Base-by-base conservation (phyloP, 1,140 invertebrate genomes). In the Phymorhynchus buccinoides region DNA sequence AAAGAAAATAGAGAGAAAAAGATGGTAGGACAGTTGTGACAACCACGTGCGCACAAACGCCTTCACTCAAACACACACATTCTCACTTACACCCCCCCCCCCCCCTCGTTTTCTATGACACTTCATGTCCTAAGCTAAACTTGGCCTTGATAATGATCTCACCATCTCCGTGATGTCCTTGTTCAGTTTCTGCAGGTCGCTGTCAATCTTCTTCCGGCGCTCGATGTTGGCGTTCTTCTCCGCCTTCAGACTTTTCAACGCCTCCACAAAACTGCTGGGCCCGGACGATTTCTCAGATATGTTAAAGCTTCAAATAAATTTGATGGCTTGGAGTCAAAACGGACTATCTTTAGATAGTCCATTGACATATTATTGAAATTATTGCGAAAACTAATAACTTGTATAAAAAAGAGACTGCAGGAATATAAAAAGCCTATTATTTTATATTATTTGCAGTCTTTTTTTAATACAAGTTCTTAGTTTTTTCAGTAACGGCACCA, bases 141-240 rank as follows among this genome's bases (percentile, higher is more conserved):
- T 27, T n/a, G n/a, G n/a, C n/a, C n/a, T n/a, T n/a, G n/a, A n/a
- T n/a, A n/a, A n/a, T n/a, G n/a, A n/a, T 78, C 73, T 86, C 87
- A 93, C 91, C 89, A 90, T 91, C 85, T 90, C 90, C 48, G 89
- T 85, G n/a, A 93, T 90, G n/a, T 91, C 89, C 56, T 89, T 87
- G 82, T 89, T 90, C 1, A 91, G 77, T 37, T 87, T 79, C 18
- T 88, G 84, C 7, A 93, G 77, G n/a, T 92, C 90, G 22, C 71
- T 81, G 78, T 92, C 89, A 41, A 92, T 89, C 78, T 90, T 89
- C 80, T 90, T 92, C 1, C 90, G 85, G 56, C 88, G 87, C 42
- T 90, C 88, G 77, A 92, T 89, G 37, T 82, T 84, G 0, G 87
- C 88, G 27, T 89, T 86, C 44, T 90, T 90, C 83, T 92, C 91